phyloP scores from a whole-genome alignment of 2,888 invertebrate species.

The Cephus rjabovi region DNA sequence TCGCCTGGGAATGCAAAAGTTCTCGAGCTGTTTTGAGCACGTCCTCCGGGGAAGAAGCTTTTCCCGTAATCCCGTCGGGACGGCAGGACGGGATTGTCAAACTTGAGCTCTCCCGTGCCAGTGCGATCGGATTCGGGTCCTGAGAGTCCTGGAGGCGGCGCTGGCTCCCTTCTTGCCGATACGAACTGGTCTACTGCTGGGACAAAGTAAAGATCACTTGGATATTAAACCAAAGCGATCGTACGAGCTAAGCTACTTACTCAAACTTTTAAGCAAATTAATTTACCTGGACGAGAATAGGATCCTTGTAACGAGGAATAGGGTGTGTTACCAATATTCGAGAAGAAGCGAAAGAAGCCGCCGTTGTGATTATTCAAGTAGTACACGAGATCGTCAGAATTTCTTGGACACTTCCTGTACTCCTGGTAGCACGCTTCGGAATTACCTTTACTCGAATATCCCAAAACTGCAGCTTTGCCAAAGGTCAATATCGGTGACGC shows the following conservation, averaged over 20 bases:
- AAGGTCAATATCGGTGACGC: constrained; percentile 78
- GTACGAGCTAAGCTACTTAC: background rate
- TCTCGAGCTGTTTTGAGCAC: constrained; percentile 14
- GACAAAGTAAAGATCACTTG: background rate
- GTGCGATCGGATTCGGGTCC: constrained; percentile 63
- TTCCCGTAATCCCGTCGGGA: constrained; percentile 21
- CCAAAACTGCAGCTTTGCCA: constrained; percentile 81
- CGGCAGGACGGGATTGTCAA: constrained; percentile 45
- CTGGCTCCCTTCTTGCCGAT: constrained; percentile 16
- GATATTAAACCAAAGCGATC: background rate
- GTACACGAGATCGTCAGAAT: constrained; percentile 78
- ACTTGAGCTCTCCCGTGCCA: constrained; percentile 67
- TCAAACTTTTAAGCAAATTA: background rate
- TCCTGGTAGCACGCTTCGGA: constrained; percentile 73
- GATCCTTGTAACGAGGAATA: background rate
- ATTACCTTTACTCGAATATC: constrained; percentile 76
- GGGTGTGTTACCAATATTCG: constrained; percentile 9
- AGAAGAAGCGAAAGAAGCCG: constrained; percentile 86
- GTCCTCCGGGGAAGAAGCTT: constrained; percentile 21
- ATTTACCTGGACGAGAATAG: background rate
- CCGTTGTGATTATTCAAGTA: constrained; percentile 89
- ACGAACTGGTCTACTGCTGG: constrained; percentile 20
- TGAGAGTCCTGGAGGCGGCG: constrained; percentile 22
- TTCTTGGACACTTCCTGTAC: constrained; percentile 80
- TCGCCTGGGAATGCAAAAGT: constrained; percentile 31